Percentiles rank a stretch among this genome's conserved stretches.
Evolutionary conservation across 2,113 vertebrate genomes (phyloP).

Genomic region (Coturnix japonica): DNA sequence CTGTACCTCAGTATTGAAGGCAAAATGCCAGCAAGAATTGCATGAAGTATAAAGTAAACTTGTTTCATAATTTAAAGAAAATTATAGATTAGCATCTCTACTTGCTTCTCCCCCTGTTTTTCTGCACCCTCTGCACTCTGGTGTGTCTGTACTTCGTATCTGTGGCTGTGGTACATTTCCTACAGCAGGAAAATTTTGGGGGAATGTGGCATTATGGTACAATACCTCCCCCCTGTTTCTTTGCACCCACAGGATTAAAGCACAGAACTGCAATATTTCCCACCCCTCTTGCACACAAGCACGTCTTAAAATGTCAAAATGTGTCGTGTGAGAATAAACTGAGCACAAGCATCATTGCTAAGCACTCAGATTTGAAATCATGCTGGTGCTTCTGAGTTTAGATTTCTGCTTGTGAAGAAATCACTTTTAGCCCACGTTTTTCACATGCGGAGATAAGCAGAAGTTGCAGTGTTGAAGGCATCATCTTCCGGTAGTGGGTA

Average conservation of each 20-base stretch:
- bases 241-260: neutral
- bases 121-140: neutral
- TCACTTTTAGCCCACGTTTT: neutral
- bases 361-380: neutral
- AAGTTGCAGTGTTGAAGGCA: neutral
- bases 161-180: conserved; percentile 35
- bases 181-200: neutral
- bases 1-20: neutral
- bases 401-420: neutral
- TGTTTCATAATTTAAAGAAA: conserved; percentile 11
- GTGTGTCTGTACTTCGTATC: neutral
- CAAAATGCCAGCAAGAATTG: neutral
- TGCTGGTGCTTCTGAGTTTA: neutral
- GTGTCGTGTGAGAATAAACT: neutral
- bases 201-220: conserved; percentile 10
- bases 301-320: neutral
- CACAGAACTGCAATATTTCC: neutral
- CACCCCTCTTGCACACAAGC: neutral
- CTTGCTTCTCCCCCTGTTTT: neutral
- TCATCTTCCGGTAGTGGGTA: neutral
- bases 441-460: neutral
- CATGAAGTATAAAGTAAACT: neutral
- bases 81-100: neutral
- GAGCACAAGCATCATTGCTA: neutral
- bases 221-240: neutral